A percentile compares a stretch with the other conserved stretches of the same genome.
Conservation (phyloP, 1,140 invertebrate genomes). For the Pogonomyrmex californicus region DNA sequence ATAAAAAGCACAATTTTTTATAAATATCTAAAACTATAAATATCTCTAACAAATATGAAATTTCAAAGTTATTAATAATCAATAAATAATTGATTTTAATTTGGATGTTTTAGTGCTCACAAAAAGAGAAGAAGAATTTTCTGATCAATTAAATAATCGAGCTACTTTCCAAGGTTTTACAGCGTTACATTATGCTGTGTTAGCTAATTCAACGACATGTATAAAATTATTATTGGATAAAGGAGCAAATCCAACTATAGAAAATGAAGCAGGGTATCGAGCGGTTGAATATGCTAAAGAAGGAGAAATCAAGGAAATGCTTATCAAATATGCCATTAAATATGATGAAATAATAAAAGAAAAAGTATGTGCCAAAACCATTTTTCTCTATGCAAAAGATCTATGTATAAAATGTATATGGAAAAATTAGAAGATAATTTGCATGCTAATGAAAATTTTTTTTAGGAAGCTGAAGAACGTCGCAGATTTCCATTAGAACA, state of each 20-base stretch:
- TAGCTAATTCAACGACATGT: conserved; percentile 90
- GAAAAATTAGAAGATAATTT: background rate
- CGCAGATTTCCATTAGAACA: conserved; percentile 96
- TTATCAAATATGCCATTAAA: conserved; percentile 81
- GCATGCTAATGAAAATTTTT: conserved; percentile 36
- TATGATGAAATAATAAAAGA: conserved; percentile 83
- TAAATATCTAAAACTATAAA: conserved; percentile 20
- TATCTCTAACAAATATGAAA: background rate
- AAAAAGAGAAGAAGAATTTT: conserved; percentile 93
- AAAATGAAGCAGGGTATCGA: conserved; percentile 93
- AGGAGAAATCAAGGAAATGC: conserved; percentile 87
- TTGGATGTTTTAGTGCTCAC: conserved; percentile 88
- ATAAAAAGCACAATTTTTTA: conserved; percentile 8
- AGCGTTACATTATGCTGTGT: conserved; percentile 95
- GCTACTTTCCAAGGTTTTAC: conserved; percentile 95
- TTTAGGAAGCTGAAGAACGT: conserved; percentile 92
- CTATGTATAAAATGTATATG: background rate
- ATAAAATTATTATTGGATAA: conserved; percentile 89
- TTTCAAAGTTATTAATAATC: background rate
- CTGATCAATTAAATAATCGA: conserved; percentile 90
- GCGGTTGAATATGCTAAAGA: conserved; percentile 93
- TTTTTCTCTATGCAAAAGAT: background rate
- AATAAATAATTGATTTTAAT: conserved; percentile 24
- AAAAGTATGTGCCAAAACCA: conserved; percentile 77
- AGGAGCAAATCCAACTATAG: conserved; percentile 91